Conservation (phyloP, 2,888 invertebrate genomes). For the Gymnocheta viridis region DNA sequence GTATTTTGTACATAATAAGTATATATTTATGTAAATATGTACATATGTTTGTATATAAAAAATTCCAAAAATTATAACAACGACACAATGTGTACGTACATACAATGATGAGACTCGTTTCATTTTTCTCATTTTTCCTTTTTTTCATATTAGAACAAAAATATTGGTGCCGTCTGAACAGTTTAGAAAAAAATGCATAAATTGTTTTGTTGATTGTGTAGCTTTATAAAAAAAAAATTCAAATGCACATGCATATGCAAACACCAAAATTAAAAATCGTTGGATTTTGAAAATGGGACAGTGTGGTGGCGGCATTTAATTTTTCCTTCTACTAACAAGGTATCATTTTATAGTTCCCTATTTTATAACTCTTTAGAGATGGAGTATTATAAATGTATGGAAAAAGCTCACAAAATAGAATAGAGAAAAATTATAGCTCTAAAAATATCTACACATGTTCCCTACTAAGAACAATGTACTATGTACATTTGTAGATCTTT, state of each 20-base stretch:
- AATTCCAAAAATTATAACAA: conserved; percentile 53
- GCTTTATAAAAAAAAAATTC: conserved; percentile 21
- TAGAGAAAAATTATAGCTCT: not conserved
- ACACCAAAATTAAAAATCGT: conserved; percentile 1
- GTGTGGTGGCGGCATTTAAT: not conserved
- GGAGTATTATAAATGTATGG: not conserved
- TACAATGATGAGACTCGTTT: conserved; percentile 35
- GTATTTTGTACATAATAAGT: not conserved
- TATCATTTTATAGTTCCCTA: not conserved
- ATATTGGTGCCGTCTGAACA: conserved; percentile 72
- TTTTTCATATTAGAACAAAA: conserved; percentile 49
- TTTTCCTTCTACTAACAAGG: not conserved
- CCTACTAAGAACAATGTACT: no score
- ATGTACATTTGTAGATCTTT: no score
- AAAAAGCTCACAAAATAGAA: not conserved
- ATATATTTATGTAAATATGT: not conserved
- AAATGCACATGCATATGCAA: conserved; percentile 52
- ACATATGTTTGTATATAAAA: conserved; percentile 3
- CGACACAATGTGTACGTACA: conserved; percentile 41
- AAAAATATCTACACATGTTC: not conserved
- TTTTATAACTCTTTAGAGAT: not conserved
- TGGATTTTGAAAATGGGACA: not conserved
- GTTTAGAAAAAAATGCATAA: conserved; percentile 62
- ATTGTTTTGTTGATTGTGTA: conserved; percentile 46
- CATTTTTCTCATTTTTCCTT: conserved; percentile 3